phyloP scores from a whole-genome alignment of 2,888 invertebrate genomes.

The Anthophora plumipes region DNA sequence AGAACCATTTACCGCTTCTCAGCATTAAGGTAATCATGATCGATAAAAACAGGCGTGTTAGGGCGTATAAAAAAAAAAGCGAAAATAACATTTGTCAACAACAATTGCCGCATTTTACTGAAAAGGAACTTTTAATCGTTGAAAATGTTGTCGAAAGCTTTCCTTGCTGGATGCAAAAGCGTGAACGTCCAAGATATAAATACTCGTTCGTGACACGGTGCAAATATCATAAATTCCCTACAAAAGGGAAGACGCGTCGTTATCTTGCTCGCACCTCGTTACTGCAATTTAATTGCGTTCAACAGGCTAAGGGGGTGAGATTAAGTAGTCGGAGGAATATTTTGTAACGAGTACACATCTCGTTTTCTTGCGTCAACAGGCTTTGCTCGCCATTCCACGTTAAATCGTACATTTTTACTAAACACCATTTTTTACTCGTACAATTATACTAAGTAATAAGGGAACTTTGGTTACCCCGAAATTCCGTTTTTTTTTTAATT shows the following conservation, averaged over 20 bases:
- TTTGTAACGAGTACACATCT: not conserved
- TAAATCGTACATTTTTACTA: too few relatives aligned
- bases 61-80: not conserved
- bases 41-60: not conserved
- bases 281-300: slow-evolving; percentile 35
- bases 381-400: too few relatives aligned
- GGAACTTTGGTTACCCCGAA: too few relatives aligned
- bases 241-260: slow-evolving; percentile 23
- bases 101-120: not conserved
- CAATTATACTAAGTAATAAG: too few relatives aligned
- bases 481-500: too few relatives aligned
- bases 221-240: slow-evolving; percentile 33
- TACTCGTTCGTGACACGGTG: not conserved
- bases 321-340: slow-evolving; percentile 13
- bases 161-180: not conserved
- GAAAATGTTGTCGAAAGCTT: not conserved
- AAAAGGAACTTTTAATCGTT: too few relatives aligned
- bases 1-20: not conserved
- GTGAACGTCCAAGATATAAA: slow-evolving; percentile 10
- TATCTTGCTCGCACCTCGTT: slow-evolving; percentile 36
- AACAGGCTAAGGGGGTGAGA: not conserved
- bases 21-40: not conserved
- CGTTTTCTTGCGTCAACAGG: not conserved
- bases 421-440: too few relatives aligned
- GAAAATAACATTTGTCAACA: not conserved